Conservation (phyloP, 2,888 invertebrate species). For the Tupiocoris notatus region DNA sequence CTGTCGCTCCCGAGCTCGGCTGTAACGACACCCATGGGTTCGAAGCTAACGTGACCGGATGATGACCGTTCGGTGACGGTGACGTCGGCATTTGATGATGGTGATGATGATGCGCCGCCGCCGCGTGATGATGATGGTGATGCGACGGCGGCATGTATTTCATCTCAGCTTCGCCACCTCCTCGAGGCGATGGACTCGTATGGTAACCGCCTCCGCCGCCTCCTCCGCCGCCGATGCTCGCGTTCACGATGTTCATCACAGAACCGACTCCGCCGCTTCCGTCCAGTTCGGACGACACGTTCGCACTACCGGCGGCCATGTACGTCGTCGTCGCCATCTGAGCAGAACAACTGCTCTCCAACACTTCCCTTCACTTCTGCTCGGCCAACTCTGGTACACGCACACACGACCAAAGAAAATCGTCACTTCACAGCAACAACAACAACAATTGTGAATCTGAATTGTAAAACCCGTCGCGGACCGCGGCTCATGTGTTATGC, state of each 20-base stretch:
- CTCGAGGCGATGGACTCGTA: slow-evolving; percentile 75
- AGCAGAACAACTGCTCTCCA: background rate
- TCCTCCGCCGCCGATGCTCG: slow-evolving; percentile 50
- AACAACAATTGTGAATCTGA: slow-evolving; percentile 48
- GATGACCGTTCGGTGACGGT: slow-evolving; percentile 65
- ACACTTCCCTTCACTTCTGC: slow-evolving; percentile 49
- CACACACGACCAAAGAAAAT: background rate
- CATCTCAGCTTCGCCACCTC: slow-evolving; percentile 84
- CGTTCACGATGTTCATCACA: slow-evolving; percentile 54
- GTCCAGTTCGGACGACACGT: slow-evolving; percentile 72
- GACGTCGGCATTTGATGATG: slow-evolving; percentile 67
- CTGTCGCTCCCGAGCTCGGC: slow-evolving; percentile 58
- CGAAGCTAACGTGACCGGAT: slow-evolving; percentile 59
- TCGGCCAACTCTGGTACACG: background rate
- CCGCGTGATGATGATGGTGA: slow-evolving; percentile 64
- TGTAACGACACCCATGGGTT: slow-evolving; percentile 85
- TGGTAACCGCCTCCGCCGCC: slow-evolving; percentile 62
- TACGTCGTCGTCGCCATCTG: slow-evolving; percentile 91
- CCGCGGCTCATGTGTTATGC: slow-evolving; percentile 62
- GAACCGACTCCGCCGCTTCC: slow-evolving; percentile 56
- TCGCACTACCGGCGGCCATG: slow-evolving; percentile 73
- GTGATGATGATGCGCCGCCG: slow-evolving; percentile 60
- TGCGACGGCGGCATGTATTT: slow-evolving; percentile 83
- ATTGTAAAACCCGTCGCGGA: slow-evolving; percentile 50
- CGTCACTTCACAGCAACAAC: background rate